Base-by-base conservation (phyloP, 2,888 invertebrate species). In the Amiota mariae region DNA sequence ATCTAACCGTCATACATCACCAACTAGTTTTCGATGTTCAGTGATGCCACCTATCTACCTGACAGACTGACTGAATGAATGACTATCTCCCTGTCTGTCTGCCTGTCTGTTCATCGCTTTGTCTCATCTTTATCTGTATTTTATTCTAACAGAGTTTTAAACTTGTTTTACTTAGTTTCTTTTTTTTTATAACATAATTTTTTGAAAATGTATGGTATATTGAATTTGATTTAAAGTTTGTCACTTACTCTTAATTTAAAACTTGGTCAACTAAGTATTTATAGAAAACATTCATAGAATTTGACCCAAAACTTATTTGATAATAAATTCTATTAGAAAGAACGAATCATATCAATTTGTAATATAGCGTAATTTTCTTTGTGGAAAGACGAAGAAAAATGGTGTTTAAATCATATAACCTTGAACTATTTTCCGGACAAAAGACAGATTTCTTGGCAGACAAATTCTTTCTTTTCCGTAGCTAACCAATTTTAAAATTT, bases 221-320 rank as follows among this genome's bases (percentile, higher is more conserved):
- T 13, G 54, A 63, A 68, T 68, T 20, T 24, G 24, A 51, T 68
- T 68, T 51, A 24, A 68, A 68, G 54, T 68, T 51, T 68, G 67
- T 13, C 54, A 68, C 36, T 36, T 6, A 36, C 3, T 36, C 36
- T 36, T 36, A 36, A 2, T 24, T 24, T 24, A 1, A 24, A 24
- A 24, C 24, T 24, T 24, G 1, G 2, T 24, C 24, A 24, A 24
- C 24, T 24, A 24, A 24, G 24, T 24, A 24, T 24, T 24, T 24
- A 24, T 24, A 1, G 1, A 24, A 24, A n/a, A n/a, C n/a, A n/a
- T n/a, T n/a, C n/a, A n/a, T n/a, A n/a, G n/a, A n/a, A n/a, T n/a
- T n/a, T n/a, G n/a, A n/a, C n/a, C n/a, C n/a, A n/a, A n/a, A 24
- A 24, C 1, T 24, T 24, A 24, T 24, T 1, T n/a, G 24, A 24